These are phyloP conservation scores for Mesorhabditis belari DNA, from an alignment of 2,888 invertebrate species.

Conservation along the genomic window DNA sequence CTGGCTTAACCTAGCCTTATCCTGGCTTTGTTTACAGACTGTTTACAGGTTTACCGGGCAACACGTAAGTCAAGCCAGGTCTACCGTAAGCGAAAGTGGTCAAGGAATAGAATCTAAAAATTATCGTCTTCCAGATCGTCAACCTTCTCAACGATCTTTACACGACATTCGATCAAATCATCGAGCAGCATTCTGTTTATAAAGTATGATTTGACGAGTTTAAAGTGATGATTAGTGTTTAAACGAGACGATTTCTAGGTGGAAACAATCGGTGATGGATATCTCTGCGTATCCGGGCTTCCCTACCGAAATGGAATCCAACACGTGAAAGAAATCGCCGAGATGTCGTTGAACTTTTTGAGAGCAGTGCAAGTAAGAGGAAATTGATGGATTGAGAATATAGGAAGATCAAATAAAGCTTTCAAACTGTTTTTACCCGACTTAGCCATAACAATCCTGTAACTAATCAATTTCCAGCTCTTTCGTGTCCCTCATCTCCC, in stretches of 20 bases:
- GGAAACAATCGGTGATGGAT: constrained; percentile 1
- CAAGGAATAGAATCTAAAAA: too few species aligned
- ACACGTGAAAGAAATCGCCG: neutral
- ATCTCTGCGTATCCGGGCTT: neutral
- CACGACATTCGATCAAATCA: constrained; percentile 46
- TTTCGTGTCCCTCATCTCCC: constrained; percentile 46
- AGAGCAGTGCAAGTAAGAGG: constrained; percentile 8
- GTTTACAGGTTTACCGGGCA: too few species aligned
- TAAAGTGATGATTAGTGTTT: too few species aligned
- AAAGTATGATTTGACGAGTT: constrained; percentile 31
- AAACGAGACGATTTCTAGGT: neutral
- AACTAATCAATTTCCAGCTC: too few species aligned
- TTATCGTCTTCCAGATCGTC: constrained; percentile 43
- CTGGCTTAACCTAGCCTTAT: too few species aligned
- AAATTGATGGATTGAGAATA: too few species aligned
- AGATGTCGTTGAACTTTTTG: constrained; percentile 22
- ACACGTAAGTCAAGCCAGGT: too few species aligned
- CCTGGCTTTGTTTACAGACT: too few species aligned
- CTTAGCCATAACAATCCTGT: too few species aligned
- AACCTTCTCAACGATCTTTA: constrained; percentile 49
- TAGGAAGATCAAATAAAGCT: too few species aligned
- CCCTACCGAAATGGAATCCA: neutral
- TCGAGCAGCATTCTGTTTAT: constrained; percentile 47
- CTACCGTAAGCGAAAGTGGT: too few species aligned
- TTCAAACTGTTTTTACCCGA: neutral